phyloP scores from a whole-genome alignment of 2,113 vertebrate genomes.

The Ophiodon elongatus region DNA sequence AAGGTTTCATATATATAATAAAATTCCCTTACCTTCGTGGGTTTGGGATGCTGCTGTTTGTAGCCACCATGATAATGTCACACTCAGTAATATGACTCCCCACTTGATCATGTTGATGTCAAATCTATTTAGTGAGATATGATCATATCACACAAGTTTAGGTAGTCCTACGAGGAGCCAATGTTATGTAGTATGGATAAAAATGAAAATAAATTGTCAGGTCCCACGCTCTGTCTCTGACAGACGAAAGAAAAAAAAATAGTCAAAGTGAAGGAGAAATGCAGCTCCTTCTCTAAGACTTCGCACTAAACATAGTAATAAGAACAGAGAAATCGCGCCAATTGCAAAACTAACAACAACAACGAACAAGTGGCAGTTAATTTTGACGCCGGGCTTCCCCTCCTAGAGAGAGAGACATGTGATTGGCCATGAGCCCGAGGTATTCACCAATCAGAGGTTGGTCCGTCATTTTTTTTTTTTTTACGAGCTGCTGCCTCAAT shows the following conservation, averaged over 20 bases:
- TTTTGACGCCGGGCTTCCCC: conserved; percentile 70
- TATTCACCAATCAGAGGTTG: conserved; percentile 69
- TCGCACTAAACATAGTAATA: neutral
- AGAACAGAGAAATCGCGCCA: conserved; percentile 44
- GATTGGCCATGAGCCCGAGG: conserved; percentile 68
- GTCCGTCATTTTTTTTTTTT: conserved; percentile 55
- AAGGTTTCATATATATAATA: neutral
- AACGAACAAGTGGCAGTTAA: conserved; percentile 66
- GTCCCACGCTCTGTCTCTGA: neutral
- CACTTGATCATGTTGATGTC: conserved; percentile 65
- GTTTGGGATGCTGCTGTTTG: conserved; percentile 60
- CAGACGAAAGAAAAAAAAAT: neutral
- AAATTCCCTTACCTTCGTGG: conserved; percentile 77
- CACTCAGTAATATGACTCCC: conserved; percentile 61
- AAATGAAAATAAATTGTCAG: neutral
- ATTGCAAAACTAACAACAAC: conserved; percentile 39
- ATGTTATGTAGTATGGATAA: neutral
- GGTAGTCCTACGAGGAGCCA: neutral
- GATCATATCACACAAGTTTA: conserved; percentile 41
- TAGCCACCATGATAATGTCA: conserved; percentile 57
- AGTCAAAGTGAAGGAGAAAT: conserved; percentile 8
- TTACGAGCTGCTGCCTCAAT: neutral
- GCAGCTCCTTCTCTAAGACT: neutral
- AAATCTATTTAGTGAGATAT: conserved; percentile 29
- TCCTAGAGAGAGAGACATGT: conserved; percentile 49